Evolutionary conservation across 1,140 invertebrate species (phyloP), one percentile per base, ranked within the genome.

Genomic region (Littorina saxatilis): DNA sequence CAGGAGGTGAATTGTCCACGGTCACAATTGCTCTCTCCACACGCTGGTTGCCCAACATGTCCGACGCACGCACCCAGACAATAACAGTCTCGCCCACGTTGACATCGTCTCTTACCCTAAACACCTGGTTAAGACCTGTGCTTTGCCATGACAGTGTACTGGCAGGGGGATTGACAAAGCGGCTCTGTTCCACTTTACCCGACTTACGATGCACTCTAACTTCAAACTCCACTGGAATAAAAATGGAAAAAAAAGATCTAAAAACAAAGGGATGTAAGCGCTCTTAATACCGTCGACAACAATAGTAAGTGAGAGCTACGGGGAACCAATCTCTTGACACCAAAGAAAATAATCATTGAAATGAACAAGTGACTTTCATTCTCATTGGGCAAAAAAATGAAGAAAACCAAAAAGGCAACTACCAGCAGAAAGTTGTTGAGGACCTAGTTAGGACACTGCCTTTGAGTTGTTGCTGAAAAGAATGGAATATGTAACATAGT

Each of bases 1-100:
- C 43, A 5, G 73, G 39, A 27, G 13, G 1, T 9, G 73, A 32
- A 9, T 75, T 15, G 73, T 75, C 73, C 9, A 75, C 27, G 5
- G 73, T 75, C 43, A 75, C 73, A 27, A 52, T n/a, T 17, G 43
- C 32, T 23, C 43, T 47, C n/a, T 47, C 39, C 43, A 32, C 50
- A 9, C 13, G 40, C 73, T 47, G 43, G 47, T 81, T 76, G 7
- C 79, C 75, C 27, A 81, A 32, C 1, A 85, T 37, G 72, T 85
- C 84, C 4, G 40, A 43, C 0, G 86, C 76, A 2, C 73, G 73
- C 43, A 75, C 72, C 47, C 39, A 74, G 7, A 37, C 27, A 3
- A 47, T 37, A 3, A 74, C 47, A 3, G 39, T 74, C n/a, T 47
- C 47, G 13, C 39, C 47, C 20, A 23, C 39, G 39, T 15, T 29